Conservation (phyloP, 2,797 vertebrate species). For the Tangara arthus region DNA sequence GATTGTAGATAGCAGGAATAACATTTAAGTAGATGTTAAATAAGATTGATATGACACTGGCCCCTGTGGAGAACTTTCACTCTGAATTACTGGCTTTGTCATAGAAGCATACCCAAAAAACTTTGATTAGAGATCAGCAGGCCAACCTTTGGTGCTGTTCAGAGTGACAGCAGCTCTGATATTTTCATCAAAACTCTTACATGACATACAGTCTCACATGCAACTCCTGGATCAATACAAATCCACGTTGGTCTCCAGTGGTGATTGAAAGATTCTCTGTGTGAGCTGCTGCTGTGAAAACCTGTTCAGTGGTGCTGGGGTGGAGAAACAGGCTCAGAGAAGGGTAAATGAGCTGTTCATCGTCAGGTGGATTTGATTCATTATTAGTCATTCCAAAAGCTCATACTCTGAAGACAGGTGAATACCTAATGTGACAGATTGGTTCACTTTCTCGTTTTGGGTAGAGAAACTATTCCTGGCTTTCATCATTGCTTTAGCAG, state of each 20-base stretch:
- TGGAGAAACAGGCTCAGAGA: not conserved
- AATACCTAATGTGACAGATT: not conserved
- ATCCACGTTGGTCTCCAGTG: not conserved
- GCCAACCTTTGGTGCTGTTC: conserved; percentile 8
- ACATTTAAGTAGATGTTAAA: conserved; percentile 44
- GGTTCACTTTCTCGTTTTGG: not conserved
- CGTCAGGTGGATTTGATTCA: conserved; percentile 5
- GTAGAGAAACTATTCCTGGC: not conserved
- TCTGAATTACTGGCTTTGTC: conserved; percentile 31
- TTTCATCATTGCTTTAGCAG: not conserved
- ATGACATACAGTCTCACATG: not conserved
- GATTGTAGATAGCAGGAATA: not conserved
- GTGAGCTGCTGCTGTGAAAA: not conserved
- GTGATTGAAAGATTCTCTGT: conserved; percentile 21
- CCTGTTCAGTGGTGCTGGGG: not conserved
- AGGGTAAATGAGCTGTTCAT: not conserved
- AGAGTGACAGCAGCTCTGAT: conserved; percentile 42
- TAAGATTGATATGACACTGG: conserved; percentile 27
- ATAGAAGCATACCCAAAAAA: not conserved
- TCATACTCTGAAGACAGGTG: not conserved
- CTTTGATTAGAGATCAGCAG: conserved; percentile 34
- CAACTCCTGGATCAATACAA: conserved; percentile 37
- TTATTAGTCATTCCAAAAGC: not conserved
- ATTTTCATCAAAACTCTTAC: conserved; percentile 44
- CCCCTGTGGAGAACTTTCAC: not conserved